These are phyloP conservation scores for Gymnobelideus leadbeateri DNA, from an alignment of 2,113 vertebrate species.

Conservation along the genomic window DNA sequence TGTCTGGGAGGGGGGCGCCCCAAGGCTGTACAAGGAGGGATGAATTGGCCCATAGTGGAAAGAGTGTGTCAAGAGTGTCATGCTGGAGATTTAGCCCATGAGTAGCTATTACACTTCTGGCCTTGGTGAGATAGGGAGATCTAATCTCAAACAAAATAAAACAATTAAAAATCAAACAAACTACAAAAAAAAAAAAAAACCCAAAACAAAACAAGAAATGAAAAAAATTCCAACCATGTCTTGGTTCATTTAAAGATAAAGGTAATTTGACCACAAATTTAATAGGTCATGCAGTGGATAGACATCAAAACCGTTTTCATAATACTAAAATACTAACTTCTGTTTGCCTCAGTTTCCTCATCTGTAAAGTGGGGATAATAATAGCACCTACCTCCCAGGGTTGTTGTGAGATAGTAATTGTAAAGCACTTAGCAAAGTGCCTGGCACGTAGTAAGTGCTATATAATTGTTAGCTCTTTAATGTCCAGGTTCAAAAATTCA, in stretches of 20 bases:
- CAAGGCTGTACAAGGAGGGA: not conserved
- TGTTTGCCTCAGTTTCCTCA: not conserved
- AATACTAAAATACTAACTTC: not conserved
- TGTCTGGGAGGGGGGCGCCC: rapidly evolving
- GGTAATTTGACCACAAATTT: not conserved
- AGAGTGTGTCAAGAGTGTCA: not conserved
- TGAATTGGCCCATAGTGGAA: not conserved
- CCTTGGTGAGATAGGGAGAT: not conserved
- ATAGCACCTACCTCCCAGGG: not conserved
- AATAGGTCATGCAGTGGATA: not conserved
- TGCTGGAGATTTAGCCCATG: not conserved
- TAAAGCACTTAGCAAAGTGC: not conserved
- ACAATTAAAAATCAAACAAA: not conserved
- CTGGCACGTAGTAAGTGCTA: not conserved
- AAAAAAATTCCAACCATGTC: not conserved
- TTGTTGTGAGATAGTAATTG: not conserved
- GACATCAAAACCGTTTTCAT: not conserved
- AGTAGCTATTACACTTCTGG: not conserved
- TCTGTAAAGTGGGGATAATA: not conserved
- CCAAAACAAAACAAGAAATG: not conserved
- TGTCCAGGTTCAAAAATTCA: not conserved
- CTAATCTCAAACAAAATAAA: not conserved
- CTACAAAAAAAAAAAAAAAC: not conserved
- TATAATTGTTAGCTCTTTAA: not conserved
- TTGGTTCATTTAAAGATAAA: not conserved